phyloP scores from a whole-genome alignment of 2,113 vertebrate species.

The Bujurquina vittata region DNA sequence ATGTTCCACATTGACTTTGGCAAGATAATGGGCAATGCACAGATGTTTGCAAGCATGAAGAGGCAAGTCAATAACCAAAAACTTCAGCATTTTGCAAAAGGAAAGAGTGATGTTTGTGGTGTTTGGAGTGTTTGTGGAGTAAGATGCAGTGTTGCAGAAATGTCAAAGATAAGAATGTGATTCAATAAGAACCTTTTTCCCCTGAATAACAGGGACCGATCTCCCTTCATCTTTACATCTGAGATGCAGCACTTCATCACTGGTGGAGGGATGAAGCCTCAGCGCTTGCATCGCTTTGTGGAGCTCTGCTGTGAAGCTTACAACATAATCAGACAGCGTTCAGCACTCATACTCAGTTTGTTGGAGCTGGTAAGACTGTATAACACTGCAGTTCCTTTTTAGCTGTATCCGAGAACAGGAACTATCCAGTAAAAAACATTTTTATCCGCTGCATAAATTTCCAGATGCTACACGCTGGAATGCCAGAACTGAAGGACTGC shows the following conservation, averaged over 20 bases:
- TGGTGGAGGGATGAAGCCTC: slow-evolving; percentile 85
- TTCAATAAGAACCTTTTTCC: accelerated
- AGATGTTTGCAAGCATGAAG: slow-evolving; percentile 93
- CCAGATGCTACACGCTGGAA: slow-evolving; percentile 87
- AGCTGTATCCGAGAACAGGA: not conserved
- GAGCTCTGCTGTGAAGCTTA: slow-evolving; percentile 91
- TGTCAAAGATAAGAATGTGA: not conserved
- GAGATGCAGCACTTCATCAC: slow-evolving; percentile 96
- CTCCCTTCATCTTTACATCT: slow-evolving; percentile 91
- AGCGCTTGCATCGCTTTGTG: slow-evolving; percentile 88
- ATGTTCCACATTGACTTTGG: slow-evolving; percentile 99
- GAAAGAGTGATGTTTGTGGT: not conserved
- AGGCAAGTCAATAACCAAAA: slow-evolving; percentile 75
- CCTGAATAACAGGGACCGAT: slow-evolving; percentile 81
- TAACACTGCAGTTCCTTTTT: not conserved
- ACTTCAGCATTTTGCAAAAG: not conserved
- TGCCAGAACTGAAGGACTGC: slow-evolving; percentile 84
- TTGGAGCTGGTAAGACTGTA: slow-evolving; percentile 87
- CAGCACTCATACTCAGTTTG: slow-evolving; percentile 84
- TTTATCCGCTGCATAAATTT: not conserved
- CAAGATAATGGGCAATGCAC: slow-evolving; percentile 93
- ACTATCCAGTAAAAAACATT: not conserved
- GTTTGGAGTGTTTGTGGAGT: no score
- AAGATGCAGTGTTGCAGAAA: no score
- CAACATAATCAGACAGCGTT: slow-evolving; percentile 85